Conservation (phyloP, 2,797 vertebrate species). For the Mormyrops attenuatus region DNA sequence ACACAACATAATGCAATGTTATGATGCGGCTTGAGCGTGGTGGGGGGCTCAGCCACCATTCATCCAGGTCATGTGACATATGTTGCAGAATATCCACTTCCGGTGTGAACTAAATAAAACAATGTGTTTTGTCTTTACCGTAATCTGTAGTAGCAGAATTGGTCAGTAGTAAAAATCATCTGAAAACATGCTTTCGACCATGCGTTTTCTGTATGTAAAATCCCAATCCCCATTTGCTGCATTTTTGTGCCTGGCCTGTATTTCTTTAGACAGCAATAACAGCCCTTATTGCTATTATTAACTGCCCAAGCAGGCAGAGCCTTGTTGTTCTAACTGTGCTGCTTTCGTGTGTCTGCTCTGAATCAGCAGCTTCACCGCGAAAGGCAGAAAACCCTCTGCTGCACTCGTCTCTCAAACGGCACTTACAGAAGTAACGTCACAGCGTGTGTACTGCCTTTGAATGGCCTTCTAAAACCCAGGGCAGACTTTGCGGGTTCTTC, state of each 20-base stretch:
- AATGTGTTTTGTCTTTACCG: background rate
- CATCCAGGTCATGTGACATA: background rate
- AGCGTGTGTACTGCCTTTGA: background rate
- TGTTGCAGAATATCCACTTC: background rate
- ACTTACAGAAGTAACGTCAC: background rate
- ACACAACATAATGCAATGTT: background rate
- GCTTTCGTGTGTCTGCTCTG: no score
- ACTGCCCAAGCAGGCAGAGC: background rate
- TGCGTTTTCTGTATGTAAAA: background rate
- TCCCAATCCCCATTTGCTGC: background rate
- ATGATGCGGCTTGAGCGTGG: background rate
- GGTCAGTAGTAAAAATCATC: background rate
- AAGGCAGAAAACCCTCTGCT: conserved; percentile 7
- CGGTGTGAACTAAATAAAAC: background rate
- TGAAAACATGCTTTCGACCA: background rate
- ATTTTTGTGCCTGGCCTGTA: background rate
- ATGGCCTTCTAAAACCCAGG: background rate
- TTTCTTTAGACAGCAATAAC: background rate
- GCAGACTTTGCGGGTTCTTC: background rate
- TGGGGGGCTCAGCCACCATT: background rate
- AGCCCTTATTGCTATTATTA: conserved; percentile 9
- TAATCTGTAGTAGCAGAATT: background rate
- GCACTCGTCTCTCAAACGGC: background rate
- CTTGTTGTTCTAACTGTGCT: background rate
- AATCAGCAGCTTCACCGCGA: background rate